Evolutionary conservation across 2,797 vertebrate species (phyloP).

Genomic region (Meda fulgida): DNA sequence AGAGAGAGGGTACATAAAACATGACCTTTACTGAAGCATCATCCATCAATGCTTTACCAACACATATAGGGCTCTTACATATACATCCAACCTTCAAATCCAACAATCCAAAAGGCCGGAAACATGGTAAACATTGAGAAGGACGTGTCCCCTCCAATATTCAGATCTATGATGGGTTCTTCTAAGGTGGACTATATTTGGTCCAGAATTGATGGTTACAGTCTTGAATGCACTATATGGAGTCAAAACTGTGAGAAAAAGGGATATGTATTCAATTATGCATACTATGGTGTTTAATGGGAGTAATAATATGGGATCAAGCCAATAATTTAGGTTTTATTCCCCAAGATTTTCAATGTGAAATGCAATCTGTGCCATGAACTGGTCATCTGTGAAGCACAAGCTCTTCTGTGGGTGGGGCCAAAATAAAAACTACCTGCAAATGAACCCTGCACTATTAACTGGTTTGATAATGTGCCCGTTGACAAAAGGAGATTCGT

Average conservation of each 20-base stretch:
- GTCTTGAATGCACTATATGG: background rate
- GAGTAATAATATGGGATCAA: background rate
- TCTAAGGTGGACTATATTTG: background rate
- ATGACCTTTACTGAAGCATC: background rate
- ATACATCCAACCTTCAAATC: conserved; percentile 3
- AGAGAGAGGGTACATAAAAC: background rate
- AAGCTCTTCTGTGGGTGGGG: conserved; percentile 46
- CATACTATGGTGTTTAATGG: background rate
- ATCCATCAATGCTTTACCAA: background rate
- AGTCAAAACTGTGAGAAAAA: conserved; percentile 1
- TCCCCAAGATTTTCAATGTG: background rate
- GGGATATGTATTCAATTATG: background rate
- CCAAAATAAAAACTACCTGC: conserved; percentile 43
- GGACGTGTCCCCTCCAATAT: background rate
- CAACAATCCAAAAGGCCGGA: background rate
- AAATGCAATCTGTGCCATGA: conserved; percentile 31
- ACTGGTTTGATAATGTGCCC: background rate
- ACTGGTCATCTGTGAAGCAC: conserved; percentile 44
- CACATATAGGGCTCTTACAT: background rate
- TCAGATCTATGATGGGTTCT: background rate
- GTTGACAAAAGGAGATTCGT: background rate
- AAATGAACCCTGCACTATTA: background rate
- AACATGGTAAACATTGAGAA: conserved; percentile 4
- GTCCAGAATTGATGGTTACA: background rate
- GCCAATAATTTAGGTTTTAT: background rate